Conservation (phyloP, 1,140 invertebrate species). For the Drosophila biarmipes region DNA sequence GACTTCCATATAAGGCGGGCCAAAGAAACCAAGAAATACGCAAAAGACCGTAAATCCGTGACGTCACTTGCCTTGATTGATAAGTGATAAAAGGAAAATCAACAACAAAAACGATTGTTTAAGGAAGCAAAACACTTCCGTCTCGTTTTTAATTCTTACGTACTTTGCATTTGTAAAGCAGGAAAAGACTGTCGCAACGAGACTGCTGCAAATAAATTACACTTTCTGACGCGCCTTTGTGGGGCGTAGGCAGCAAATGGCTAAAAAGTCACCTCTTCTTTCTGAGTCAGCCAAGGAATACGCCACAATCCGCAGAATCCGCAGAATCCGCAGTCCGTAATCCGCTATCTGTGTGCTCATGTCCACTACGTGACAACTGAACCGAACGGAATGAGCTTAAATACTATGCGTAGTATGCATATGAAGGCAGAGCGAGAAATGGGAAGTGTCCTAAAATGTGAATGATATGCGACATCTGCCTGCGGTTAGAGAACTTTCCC, state of each 20-base stretch:
- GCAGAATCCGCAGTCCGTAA: slow-evolving; percentile 4
- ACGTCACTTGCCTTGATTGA: slow-evolving; percentile 46
- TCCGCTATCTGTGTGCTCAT: slow-evolving; percentile 35
- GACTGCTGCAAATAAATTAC: slow-evolving; percentile 37
- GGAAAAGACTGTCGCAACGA: slow-evolving; percentile 21
- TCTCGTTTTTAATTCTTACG: slow-evolving; percentile 21
- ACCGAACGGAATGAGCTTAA: slow-evolving; percentile 22
- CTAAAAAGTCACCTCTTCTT: slow-evolving; percentile 17
- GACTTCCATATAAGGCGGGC: not conserved
- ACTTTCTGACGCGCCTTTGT: slow-evolving; percentile 42
- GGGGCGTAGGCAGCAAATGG: slow-evolving; percentile 16
- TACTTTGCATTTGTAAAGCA: slow-evolving; percentile 34
- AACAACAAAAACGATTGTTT: slow-evolving; percentile 31
- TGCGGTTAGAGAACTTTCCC: slow-evolving; percentile 37
- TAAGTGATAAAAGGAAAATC: slow-evolving; percentile 30
- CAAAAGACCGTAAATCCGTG: slow-evolving; percentile 14
- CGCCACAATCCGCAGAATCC: slow-evolving; percentile 9
- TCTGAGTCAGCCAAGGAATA: slow-evolving; percentile 20
- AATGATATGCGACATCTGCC: slow-evolving; percentile 40
- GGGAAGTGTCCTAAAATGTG: slow-evolving; percentile 43
- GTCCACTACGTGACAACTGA: slow-evolving; percentile 32
- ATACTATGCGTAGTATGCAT: slow-evolving; percentile 1
- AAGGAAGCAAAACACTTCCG: slow-evolving; percentile 42
- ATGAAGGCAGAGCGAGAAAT: slow-evolving; percentile 19
- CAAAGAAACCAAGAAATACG: slow-evolving; percentile 7